Evolutionary conservation across 2,888 invertebrate species (phyloP).

Genomic region (Argynnis bischoffii): DNA sequence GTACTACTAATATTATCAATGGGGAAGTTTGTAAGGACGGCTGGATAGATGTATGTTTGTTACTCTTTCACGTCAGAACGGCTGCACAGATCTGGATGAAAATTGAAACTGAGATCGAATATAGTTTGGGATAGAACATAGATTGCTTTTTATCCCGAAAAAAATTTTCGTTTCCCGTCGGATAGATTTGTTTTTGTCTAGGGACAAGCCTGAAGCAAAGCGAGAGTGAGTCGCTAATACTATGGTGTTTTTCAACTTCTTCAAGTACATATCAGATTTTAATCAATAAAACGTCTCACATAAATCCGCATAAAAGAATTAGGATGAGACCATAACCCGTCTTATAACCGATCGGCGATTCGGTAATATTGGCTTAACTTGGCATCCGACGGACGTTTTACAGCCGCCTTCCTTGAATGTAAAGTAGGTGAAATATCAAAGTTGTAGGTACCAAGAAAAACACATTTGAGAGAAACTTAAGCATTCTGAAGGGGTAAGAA

Average conservation of each 20-base stretch:
- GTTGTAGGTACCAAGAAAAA: constrained; percentile 44
- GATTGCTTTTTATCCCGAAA: no score
- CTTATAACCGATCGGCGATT: constrained; percentile 41
- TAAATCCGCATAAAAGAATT: constrained; percentile 37
- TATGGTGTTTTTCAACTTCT: neutral
- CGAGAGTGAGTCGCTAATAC: no score
- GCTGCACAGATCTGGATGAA: no score
- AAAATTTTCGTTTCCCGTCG: no score
- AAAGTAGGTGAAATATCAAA: constrained; percentile 47
- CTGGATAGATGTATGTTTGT: no score
- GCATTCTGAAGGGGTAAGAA: constrained; percentile 30
- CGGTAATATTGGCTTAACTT: constrained; percentile 45
- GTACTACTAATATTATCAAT: no score
- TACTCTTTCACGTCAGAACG: no score
- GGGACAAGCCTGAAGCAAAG: no score
- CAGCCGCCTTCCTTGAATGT: constrained; percentile 44
- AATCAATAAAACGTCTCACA: constrained; percentile 34
- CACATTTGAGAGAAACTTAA: constrained; percentile 44
- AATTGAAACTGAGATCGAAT: no score
- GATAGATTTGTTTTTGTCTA: no score
- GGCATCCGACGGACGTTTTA: constrained; percentile 45
- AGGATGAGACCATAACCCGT: constrained; percentile 36
- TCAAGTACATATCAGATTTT: constrained; percentile 10
- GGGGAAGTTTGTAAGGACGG: no score
- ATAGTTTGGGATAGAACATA: no score